Conservation (phyloP, 2,888 invertebrate genomes). For the Eilema sororculum region DNA sequence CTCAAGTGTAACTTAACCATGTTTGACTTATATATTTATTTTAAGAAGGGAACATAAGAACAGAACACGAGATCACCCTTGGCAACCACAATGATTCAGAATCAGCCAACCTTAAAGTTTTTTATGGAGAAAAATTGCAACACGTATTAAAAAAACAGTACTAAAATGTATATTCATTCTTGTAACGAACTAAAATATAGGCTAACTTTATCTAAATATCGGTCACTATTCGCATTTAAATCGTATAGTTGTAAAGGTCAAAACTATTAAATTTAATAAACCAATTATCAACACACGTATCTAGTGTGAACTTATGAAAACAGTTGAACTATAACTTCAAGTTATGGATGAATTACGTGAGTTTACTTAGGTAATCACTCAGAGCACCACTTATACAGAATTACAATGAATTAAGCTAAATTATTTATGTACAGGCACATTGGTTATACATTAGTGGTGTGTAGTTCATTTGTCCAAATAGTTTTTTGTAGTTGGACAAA, state of each 20-base stretch:
- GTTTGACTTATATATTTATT: neutral
- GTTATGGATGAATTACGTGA: slow-evolving; percentile 68
- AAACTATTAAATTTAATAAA: slow-evolving; percentile 46
- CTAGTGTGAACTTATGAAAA: slow-evolving; percentile 73
- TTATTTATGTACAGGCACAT: slow-evolving; percentile 12
- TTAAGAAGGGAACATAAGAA: neutral
- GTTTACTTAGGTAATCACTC: slow-evolving; percentile 68
- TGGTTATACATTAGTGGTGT: too few relatives aligned
- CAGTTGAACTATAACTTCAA: slow-evolving; percentile 64
- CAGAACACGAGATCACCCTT: neutral
- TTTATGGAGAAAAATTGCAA: neutral
- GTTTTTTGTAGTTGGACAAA: too few relatives aligned
- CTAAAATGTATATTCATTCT: neutral
- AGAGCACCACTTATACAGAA: slow-evolving; percentile 20
- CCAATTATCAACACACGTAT: slow-evolving; percentile 56
- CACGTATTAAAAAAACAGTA: neutral
- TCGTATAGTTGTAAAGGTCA: slow-evolving; percentile 59
- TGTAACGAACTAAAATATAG: slow-evolving; percentile 41
- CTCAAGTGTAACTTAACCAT: neutral
- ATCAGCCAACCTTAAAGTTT: neutral
- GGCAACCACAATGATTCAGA: neutral
- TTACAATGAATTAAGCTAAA: slow-evolving; percentile 11
- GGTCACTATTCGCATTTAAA: slow-evolving; percentile 46
- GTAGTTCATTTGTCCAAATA: slow-evolving; percentile 24
- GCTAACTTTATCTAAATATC: slow-evolving; percentile 46